A percentile compares a stretch with the other conserved stretches of the same genome.
phyloP scores from a whole-genome alignment of 2,888 invertebrate genomes.

The Acronicta aceris region DNA sequence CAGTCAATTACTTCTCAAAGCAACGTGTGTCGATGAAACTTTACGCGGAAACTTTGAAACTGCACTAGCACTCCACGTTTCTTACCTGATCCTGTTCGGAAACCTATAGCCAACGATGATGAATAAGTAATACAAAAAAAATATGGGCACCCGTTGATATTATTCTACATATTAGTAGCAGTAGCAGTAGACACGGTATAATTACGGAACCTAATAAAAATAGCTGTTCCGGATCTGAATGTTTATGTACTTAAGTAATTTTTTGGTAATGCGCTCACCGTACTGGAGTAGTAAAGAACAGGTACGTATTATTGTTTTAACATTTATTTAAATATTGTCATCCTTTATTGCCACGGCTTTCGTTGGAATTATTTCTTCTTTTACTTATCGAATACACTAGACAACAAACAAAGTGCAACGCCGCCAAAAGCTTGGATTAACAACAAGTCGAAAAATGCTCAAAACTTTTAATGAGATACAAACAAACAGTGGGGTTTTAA shows the following conservation, averaged over 20 bases:
- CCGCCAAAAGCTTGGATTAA: conserved; percentile 9
- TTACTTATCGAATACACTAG: conserved; percentile 30
- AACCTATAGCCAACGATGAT: conserved; percentile 5
- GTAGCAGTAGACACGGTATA: no score
- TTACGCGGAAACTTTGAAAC: conserved; percentile 31
- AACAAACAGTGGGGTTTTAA: conserved; percentile 24
- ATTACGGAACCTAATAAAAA: no score
- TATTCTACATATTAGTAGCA: no score
- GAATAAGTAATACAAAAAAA: background rate
- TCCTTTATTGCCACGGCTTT: no score
- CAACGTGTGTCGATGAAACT: conserved; percentile 37
- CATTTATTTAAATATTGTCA: no score
- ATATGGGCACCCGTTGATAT: background rate
- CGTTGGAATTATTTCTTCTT: conserved; percentile 13
- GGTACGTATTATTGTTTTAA: no score
- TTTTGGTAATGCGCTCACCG: no score
- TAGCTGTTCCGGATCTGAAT: no score
- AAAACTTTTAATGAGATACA: conserved; percentile 43
- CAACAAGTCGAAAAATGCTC: conserved; percentile 19
- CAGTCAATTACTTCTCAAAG: conserved; percentile 53
- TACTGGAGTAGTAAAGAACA: no score
- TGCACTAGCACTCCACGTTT: conserved; percentile 17
- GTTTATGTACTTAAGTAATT: no score
- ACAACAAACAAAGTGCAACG: conserved; percentile 29
- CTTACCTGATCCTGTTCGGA: conserved; percentile 11